Evolutionary conservation across 2,797 vertebrate genomes (phyloP), one percentile per base, ranked within the genome.

Genomic region (Serranus cabrilla): DNA sequence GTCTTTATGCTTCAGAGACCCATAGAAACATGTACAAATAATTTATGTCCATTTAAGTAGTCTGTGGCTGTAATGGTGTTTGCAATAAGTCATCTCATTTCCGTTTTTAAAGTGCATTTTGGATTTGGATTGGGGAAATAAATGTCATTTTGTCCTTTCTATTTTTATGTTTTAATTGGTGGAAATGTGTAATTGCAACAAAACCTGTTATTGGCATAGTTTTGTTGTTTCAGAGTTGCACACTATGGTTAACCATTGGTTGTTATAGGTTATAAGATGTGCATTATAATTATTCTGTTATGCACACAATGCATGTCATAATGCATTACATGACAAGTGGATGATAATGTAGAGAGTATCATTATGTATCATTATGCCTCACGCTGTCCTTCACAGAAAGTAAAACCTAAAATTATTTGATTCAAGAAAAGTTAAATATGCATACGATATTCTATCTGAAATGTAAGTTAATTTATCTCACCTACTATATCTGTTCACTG

Each of bases 1-100:
- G 54, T 71, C 50, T 76, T 58, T 63, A 71, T 49, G 60, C 81
- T 27, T 81, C 20, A 18, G 39, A 37, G 14, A 75, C 31, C n/a
- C 45, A 18, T 1, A 39, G 13, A 40, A 25, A 56, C 27, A 55
- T 20, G 13, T 4, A 14, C 14, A 21, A 34, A 27, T 60, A 20
- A 13, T 57, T 31, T 59, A 5, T 61, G 47, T n/a, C 25, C 8
- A 66, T 21, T 25, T 2, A 61, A 71, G 21, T 23, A 31, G 20
- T 37, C 27, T 8, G 42, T 7, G 18, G 51, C 43, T 23, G 7
- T 58, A 47, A 43, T 34, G 12, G 52, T 46, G 10, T 21, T 52
- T 21, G 37, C 71, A 59, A 31, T 2, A 57, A 75, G 57, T 81
- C 23, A 54, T 43, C 2, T 51, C 3, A 12, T 50, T 56, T 69